Conservation (phyloP, 2,797 vertebrate species). For the Gouania willdenowi region DNA sequence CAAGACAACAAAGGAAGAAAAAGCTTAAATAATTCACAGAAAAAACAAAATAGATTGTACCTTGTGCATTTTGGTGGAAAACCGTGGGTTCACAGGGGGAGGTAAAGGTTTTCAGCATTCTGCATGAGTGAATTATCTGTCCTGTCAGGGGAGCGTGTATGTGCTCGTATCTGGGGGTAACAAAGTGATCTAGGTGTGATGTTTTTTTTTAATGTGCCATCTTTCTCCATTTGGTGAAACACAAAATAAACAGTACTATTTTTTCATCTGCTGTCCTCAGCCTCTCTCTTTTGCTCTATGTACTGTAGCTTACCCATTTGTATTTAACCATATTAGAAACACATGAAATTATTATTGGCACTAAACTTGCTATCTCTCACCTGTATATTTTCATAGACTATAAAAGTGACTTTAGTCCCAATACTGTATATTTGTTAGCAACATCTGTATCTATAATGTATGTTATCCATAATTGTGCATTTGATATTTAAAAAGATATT, state of each 20-base stretch:
- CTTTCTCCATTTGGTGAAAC: constrained; percentile 25
- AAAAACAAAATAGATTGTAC: neutral
- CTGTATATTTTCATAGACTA: no score
- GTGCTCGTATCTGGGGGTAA: constrained; percentile 14
- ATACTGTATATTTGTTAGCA: no score
- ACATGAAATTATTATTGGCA: no score
- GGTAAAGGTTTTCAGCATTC: constrained; percentile 1
- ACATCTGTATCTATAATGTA: no score
- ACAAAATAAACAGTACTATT: no score
- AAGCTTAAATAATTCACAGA: neutral
- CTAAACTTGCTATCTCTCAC: no score
- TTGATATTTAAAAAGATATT: no score
- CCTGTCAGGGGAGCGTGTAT: neutral
- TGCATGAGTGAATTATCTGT: constrained; percentile 14
- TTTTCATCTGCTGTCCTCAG: no score
- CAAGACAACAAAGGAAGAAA: neutral
- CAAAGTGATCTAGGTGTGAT: constrained; percentile 12
- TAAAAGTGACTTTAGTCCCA: no score
- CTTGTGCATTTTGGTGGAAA: neutral
- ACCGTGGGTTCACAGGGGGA: neutral
- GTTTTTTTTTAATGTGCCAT: constrained; percentile 17
- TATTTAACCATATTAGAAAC: no score
- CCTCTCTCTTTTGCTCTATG: neutral
- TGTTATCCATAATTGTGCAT: no score
- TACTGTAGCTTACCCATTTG: no score